These are phyloP conservation scores for Sebastes diaconus DNA, from an alignment of 2,797 vertebrate genomes.

Conservation along the genomic window DNA sequence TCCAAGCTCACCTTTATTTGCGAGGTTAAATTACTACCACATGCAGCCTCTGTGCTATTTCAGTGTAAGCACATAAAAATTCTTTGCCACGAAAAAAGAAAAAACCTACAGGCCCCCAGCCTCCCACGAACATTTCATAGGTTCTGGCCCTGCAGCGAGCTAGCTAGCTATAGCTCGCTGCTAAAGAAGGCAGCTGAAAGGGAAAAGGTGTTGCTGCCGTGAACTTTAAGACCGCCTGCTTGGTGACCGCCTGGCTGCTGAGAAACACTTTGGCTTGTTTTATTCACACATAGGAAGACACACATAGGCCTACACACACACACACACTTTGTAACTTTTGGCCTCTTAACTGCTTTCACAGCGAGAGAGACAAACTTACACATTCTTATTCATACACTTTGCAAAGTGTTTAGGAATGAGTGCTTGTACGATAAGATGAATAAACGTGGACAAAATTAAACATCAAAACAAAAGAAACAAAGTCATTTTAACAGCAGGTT, in stretches of 20 bases:
- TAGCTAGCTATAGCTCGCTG: constrained; percentile 31
- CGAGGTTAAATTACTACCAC: constrained; percentile 78
- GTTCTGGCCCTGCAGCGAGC: constrained; percentile 37
- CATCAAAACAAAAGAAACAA: background rate
- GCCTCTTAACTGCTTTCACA: background rate
- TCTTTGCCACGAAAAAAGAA: constrained; percentile 52
- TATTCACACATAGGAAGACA: constrained; percentile 14
- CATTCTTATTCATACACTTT: background rate
- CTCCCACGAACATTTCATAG: constrained; percentile 62
- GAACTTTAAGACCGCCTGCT: constrained; percentile 44
- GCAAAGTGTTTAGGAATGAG: background rate
- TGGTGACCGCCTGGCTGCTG: background rate
- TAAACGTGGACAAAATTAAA: background rate
- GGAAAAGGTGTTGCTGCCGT: constrained; percentile 53
- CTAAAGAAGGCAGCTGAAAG: constrained; percentile 50
- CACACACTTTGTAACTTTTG: constrained; percentile 6
- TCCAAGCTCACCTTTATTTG: constrained; percentile 76
- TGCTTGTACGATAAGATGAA: background rate
- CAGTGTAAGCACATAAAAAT: constrained; percentile 76
- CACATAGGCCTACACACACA: background rate
- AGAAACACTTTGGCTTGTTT: constrained; percentile 13
- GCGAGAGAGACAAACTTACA: background rate
- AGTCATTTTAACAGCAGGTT: background rate
- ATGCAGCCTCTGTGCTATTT: constrained; percentile 73
- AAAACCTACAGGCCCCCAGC: constrained; percentile 38